Evolutionary conservation across 2,888 invertebrate species (phyloP), one percentile per base, ranked within the genome.

Genomic region (Myopa tessellatipennis): DNA sequence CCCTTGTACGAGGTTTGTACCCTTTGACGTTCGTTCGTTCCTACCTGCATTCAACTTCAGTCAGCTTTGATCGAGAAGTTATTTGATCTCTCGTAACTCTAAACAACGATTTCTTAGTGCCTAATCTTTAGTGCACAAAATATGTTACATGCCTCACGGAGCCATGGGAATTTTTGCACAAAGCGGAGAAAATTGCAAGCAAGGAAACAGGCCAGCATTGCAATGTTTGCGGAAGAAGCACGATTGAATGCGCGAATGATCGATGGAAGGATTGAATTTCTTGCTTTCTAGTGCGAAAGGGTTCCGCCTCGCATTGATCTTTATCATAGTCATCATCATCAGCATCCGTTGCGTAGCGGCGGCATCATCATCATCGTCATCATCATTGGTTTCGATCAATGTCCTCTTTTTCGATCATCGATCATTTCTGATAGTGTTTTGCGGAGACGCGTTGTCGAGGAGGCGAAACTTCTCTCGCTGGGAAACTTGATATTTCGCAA

Each of bases 51-150:
- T 14, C 34, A n/a, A 38, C 73, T 52, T 34, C 75, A 50, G 61
- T 14, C 55, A n/a, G 40, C 76, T 34, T 63, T 52, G 73, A 38
- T 70, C 72, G 63, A 26, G 26, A 76, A 81, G 86, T 84, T 85
- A 86, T 87, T 86, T 82, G 87, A 87, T 85, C 85, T 74, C 83
- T 84, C 84, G 83, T 86, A 86, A 85, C 85, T 86, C 85, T 82
- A 80, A 77, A 76, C 63, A 34, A 58, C 36, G 34, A 18, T 69
- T 76, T 76, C 61, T 71, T 61, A 14, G 45, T 26, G 45, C 34
- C 63, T 65, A 63, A 73, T 16, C 70, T 77, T 78, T 36, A 3
- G 10, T 58, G 73, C 78, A 71, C 70, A 78, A 76, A 76, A 60
- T 74, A 10, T 71, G 73, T 72, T 73, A 77, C 79, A 76, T 79